Evolutionary conservation across 1,140 invertebrate species (phyloP).

Genomic region (Lordiphosa mommai): DNA sequence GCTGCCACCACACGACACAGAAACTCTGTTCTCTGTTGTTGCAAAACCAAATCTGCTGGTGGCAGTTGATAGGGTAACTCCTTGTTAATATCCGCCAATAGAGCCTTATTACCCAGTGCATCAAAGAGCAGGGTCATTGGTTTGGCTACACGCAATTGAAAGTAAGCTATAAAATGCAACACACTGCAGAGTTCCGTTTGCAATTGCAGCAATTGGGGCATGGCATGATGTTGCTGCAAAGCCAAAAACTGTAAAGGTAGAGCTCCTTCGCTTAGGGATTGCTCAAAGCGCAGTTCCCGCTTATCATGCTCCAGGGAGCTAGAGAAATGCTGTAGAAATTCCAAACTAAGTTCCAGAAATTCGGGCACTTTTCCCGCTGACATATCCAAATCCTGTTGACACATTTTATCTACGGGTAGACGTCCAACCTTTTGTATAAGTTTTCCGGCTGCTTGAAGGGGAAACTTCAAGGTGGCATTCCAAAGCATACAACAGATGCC

Average conservation of each 20-base stretch:
- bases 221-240: constrained; percentile 86
- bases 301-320: constrained; percentile 80
- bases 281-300: constrained; percentile 83
- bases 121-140: constrained; percentile 90
- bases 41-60: constrained; percentile 80
- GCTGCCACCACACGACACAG: constrained; percentile 84
- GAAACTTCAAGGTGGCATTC: constrained; percentile 90
- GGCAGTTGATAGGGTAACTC: constrained; percentile 79
- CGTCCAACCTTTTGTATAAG: constrained; percentile 94
- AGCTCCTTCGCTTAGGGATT: constrained; percentile 85
- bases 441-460: constrained; percentile 86
- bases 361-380: constrained; percentile 84
- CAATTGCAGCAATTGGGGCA: constrained; percentile 87
- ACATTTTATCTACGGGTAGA: constrained; percentile 91
- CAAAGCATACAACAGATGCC: constrained; percentile 92
- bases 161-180: constrained; percentile 88
- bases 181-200: constrained; percentile 89
- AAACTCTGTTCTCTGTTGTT: constrained; percentile 83
- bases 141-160: constrained; percentile 87
- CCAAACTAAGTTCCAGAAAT: constrained; percentile 86
- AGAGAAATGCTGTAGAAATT: constrained; percentile 87
- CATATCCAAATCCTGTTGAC: constrained; percentile 87
- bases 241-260: constrained; percentile 88
- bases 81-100: constrained; percentile 81
- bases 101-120: constrained; percentile 81